Conservation (phyloP, 2,113 vertebrate species). For the Mustelus asterias region DNA sequence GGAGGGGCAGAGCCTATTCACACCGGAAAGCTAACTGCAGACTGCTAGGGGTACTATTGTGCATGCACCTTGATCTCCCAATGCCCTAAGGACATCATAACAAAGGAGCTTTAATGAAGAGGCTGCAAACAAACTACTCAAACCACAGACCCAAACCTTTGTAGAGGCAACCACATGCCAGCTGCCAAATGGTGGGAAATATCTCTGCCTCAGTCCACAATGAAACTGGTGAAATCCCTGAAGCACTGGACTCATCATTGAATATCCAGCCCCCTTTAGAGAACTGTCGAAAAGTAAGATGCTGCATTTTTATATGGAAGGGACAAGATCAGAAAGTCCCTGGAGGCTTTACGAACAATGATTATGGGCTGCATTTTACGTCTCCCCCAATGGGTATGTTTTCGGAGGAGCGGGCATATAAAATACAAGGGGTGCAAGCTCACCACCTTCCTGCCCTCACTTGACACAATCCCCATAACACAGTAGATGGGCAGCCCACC, state of each 20-base stretch:
- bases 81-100: not conserved
- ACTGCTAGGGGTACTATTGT: too few species aligned
- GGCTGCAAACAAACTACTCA: not conserved
- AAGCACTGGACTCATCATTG: not conserved
- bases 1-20: too few species aligned
- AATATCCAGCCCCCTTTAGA: not conserved
- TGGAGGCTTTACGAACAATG: not conserved
- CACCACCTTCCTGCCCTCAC: too few species aligned
- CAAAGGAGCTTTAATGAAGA: not conserved
- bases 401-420: too few species aligned
- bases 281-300: not conserved
- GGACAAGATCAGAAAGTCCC: not conserved
- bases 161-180: not conserved
- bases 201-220: not conserved
- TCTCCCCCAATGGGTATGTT: too few species aligned
- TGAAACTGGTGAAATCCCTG: not conserved
- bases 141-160: not conserved
- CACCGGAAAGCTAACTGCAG: too few species aligned
- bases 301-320: not conserved
- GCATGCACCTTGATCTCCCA: too few species aligned
- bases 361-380: too few species aligned
- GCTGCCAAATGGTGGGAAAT: not conserved
- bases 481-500: too few species aligned
- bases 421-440: too few species aligned
- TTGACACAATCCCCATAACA: too few species aligned